phyloP scores from a whole-genome alignment of 2,888 invertebrate species.

The Drosophila paranaensis region DNA sequence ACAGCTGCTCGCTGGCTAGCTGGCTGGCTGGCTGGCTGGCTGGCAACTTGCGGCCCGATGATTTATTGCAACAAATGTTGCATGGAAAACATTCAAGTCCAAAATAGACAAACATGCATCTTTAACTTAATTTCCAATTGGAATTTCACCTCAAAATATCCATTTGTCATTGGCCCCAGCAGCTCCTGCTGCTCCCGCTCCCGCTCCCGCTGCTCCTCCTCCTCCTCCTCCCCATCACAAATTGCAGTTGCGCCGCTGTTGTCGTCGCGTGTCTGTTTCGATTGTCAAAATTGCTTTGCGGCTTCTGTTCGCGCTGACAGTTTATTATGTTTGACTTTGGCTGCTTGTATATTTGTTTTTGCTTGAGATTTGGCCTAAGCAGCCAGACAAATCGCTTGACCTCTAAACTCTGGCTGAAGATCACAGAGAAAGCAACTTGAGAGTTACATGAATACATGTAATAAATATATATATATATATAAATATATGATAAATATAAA shows the following conservation, averaged over 20 bases:
- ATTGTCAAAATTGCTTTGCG: slow-evolving; percentile 71
- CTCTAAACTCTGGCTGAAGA: slow-evolving; percentile 52
- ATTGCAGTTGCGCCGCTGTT: slow-evolving; percentile 47
- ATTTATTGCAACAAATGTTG: slow-evolving; percentile 82
- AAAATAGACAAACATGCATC: slow-evolving; percentile 67
- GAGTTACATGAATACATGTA: too few species aligned
- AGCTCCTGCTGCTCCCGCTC: not conserved
- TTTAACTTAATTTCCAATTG: slow-evolving; percentile 70
- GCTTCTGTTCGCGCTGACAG: slow-evolving; percentile 71
- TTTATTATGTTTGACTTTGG: slow-evolving; percentile 75
- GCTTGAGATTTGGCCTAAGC: slow-evolving; percentile 26
- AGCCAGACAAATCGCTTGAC: slow-evolving; percentile 56
- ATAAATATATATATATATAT: not conserved
- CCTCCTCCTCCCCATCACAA: slow-evolving; percentile 2
- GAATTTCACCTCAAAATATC: slow-evolving; percentile 68
- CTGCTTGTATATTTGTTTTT: slow-evolving; percentile 40
- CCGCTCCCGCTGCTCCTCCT: too few species aligned
- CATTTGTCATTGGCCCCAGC: slow-evolving; percentile 66
- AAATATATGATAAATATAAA: not conserved
- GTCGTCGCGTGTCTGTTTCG: slow-evolving; percentile 67
- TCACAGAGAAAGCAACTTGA: slow-evolving; percentile 14
- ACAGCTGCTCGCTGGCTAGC: slow-evolving; percentile 17
- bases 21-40: not conserved
- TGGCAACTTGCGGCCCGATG: slow-evolving; percentile 55
- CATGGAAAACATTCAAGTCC: slow-evolving; percentile 59